phyloP scores from a whole-genome alignment of 2,888 invertebrate genomes.

The Acleris cristana region DNA sequence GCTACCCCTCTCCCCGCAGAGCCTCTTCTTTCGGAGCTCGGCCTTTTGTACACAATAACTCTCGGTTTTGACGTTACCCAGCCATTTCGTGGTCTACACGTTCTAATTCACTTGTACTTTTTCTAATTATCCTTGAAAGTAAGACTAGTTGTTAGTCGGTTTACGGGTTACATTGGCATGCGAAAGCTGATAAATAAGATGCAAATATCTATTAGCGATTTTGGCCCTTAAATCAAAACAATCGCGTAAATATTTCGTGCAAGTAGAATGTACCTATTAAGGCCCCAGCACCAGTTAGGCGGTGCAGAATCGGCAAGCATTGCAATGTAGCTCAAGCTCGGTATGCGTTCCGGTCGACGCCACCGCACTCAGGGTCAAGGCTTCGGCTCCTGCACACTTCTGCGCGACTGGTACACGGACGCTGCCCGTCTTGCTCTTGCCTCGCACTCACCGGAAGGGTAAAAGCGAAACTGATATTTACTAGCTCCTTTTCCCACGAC shows the following conservation, averaged over 20 bases:
- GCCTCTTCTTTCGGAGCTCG: slow-evolving; percentile 58
- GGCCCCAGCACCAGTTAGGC: slow-evolving; percentile 69
- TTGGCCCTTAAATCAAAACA: slow-evolving; percentile 49
- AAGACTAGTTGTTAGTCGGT: not conserved
- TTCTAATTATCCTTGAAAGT: slow-evolving; percentile 2
- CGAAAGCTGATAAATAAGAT: too few relatives aligned
- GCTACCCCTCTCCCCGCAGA: slow-evolving; percentile 64
- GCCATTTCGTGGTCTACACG: slow-evolving; percentile 48
- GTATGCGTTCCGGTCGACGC: slow-evolving; percentile 83
- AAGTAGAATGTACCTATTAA: slow-evolving; percentile 70
- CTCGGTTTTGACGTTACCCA: slow-evolving; percentile 67
- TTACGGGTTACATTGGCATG: not conserved
- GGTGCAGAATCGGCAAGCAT: slow-evolving; percentile 72
- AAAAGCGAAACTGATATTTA: slow-evolving; percentile 72
- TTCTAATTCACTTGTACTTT: slow-evolving; percentile 36
- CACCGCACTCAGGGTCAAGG: slow-evolving; percentile 83
- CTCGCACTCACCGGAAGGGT: slow-evolving; percentile 66
- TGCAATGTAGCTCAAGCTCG: slow-evolving; percentile 64
- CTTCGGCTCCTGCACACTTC: slow-evolving; percentile 74
- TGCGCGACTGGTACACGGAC: slow-evolving; percentile 72
- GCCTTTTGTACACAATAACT: slow-evolving; percentile 63
- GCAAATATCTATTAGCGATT: too few relatives aligned
- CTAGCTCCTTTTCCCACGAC: slow-evolving; percentile 49
- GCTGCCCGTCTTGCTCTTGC: slow-evolving; percentile 51
- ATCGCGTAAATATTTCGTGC: slow-evolving; percentile 68